Evolutionary conservation across 2,113 vertebrate genomes (phyloP).

Genomic region (Anguilla rostrata): DNA sequence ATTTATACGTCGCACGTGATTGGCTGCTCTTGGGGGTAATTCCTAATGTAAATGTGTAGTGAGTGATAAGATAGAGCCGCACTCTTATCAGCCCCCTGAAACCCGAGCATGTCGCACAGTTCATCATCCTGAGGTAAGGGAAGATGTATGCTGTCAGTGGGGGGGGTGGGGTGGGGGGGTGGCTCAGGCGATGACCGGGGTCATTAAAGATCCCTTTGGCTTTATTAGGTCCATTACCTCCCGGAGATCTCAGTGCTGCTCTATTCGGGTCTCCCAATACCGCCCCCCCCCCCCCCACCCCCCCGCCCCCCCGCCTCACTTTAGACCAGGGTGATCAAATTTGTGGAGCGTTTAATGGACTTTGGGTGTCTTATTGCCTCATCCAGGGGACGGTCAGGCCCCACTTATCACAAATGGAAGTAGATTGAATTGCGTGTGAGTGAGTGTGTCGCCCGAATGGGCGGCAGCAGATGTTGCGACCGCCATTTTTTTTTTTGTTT

Average conservation of each 20-base stretch:
- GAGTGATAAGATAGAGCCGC: background rate
- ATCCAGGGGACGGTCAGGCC: background rate
- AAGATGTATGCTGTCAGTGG: background rate
- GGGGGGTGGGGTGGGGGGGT: background rate
- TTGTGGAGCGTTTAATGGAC: constrained; percentile 11
- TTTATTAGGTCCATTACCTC: constrained; percentile 9
- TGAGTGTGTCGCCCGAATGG: no score
- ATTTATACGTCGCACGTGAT: constrained; percentile 8
- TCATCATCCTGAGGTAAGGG: background rate
- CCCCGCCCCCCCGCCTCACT: background rate
- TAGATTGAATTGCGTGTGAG: background rate
- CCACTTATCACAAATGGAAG: background rate
- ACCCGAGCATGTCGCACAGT: background rate
- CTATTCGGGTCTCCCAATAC: background rate
- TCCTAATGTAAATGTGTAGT: constrained; percentile 8
- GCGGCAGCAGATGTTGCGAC: background rate
- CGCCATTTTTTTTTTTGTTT: background rate
- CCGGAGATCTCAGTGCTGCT: background rate
- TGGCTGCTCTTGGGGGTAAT: constrained; percentile 14
- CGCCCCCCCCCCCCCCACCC: no score
- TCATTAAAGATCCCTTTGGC: background rate
- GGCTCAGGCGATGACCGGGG: no score
- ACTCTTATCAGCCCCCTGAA: constrained; percentile 15
- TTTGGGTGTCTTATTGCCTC: background rate
- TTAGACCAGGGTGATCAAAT: background rate